Evolutionary conservation across 2,797 vertebrate genomes (phyloP).

Genomic region (Leptoclinus maculatus): DNA sequence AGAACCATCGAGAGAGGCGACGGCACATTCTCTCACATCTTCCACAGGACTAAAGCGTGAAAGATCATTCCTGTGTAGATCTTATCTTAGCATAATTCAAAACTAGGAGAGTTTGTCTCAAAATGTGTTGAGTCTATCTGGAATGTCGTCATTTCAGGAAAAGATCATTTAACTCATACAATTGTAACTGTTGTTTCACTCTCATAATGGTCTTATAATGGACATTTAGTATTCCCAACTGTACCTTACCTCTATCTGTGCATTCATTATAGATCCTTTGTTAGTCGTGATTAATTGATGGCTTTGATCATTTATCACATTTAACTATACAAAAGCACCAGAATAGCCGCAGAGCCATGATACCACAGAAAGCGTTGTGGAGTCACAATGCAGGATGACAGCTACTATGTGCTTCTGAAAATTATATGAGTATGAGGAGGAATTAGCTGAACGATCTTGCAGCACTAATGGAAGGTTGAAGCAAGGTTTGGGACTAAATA

Average conservation of each 20-base stretch:
- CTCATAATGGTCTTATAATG: neutral
- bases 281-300: neutral
- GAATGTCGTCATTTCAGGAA: neutral
- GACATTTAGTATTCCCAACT: neutral
- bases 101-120: neutral
- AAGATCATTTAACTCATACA: neutral
- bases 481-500: neutral
- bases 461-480: neutral
- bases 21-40: neutral
- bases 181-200: neutral
- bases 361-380: neutral
- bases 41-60: neutral
- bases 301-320: conserved; percentile 1
- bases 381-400: too few relatives aligned
- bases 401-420: neutral
- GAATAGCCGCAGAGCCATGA: neutral
- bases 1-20: conserved; percentile 25
- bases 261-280: neutral
- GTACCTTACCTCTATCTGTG: neutral
- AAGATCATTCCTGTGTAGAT: neutral
- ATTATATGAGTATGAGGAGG: neutral
- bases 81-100: neutral
- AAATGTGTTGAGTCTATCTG: neutral
- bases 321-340: neutral
- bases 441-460: neutral